Percentiles rank a stretch among this genome's conserved stretches.
These are phyloP conservation scores for Drosophila algonquin DNA, from an alignment of 2,888 invertebrate species.

Conservation along the genomic window DNA sequence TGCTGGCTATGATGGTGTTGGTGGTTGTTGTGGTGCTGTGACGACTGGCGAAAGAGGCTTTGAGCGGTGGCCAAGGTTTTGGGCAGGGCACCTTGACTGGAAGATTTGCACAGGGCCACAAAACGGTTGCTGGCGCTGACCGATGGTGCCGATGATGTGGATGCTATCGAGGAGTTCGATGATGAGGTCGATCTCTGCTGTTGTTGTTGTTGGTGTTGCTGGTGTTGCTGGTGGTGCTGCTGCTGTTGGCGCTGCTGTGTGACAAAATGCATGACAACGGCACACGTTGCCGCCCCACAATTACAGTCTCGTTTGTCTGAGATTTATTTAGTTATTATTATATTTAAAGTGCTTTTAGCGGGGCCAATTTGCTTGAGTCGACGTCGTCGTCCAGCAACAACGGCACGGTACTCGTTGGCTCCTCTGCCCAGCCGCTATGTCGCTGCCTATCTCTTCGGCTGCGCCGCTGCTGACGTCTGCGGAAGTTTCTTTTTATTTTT, in stretches of 20 bases:
- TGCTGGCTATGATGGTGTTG: not conserved
- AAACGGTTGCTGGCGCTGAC: slow-evolving; percentile 40
- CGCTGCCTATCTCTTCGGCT: slow-evolving; percentile 29
- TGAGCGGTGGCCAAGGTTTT: slow-evolving; percentile 70
- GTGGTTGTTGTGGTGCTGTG: slow-evolving; percentile 10
- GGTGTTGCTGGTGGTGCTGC: slow-evolving; percentile 43
- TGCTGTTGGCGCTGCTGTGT: slow-evolving; percentile 67
- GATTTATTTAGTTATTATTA: slow-evolving; percentile 8
- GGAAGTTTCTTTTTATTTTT: slow-evolving; percentile 68
- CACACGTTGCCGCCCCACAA: slow-evolving; percentile 44
- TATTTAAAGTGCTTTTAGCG: not conserved
- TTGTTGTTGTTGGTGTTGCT: slow-evolving; percentile 45
- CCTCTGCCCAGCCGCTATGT: not conserved
- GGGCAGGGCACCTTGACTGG: slow-evolving; percentile 70
- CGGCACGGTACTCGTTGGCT: slow-evolving; percentile 28
- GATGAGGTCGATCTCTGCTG: slow-evolving; percentile 42
- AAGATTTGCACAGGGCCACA: slow-evolving; percentile 63
- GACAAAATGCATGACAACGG: slow-evolving; percentile 76
- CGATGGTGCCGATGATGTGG: slow-evolving; percentile 31
- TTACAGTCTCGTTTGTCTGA: slow-evolving; percentile 9
- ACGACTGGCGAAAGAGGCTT: slow-evolving; percentile 52
- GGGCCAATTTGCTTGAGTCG: slow-evolving; percentile 8
- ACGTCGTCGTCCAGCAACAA: slow-evolving; percentile 18
- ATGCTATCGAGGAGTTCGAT: slow-evolving; percentile 42
- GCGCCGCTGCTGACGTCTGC: slow-evolving; percentile 65